These are phyloP conservation scores for Nycticebus coucang DNA, from an alignment of 2,113 vertebrate species.

Conservation along the genomic window DNA sequence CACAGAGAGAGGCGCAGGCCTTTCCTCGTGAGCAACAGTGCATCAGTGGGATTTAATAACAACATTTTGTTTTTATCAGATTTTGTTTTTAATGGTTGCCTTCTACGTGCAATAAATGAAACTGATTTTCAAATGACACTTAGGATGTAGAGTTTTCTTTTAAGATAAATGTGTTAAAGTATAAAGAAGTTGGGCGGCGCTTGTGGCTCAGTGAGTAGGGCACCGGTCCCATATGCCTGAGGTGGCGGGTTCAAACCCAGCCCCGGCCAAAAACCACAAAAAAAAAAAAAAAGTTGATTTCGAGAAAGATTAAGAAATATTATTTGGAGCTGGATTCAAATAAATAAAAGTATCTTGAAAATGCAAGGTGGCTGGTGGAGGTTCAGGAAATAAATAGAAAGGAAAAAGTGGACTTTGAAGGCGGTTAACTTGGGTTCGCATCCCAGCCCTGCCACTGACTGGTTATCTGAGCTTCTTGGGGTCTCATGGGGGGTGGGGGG, in stretches of 20 bases:
- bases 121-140: neutral
- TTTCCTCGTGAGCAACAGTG: fast-evolving
- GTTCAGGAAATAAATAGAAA: neutral
- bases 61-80: neutral
- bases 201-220: too few species aligned
- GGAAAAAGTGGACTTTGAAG: neutral
- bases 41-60: neutral
- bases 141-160: neutral
- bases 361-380: neutral
- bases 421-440: neutral
- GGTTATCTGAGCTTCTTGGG: fast-evolving
- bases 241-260: too few species aligned
- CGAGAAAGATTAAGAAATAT: neutral
- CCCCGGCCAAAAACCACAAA: too few species aligned
- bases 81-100: neutral
- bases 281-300: too few species aligned
- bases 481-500: neutral
- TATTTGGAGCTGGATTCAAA: neutral
- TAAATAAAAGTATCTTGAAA: neutral
- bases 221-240: too few species aligned
- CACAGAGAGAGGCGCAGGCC: neutral
- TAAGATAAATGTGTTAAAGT: neutral
- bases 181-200: too few species aligned
- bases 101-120: neutral
- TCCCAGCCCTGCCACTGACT: neutral